Base-by-base conservation (phyloP, 2,888 invertebrate genomes). In the Julus scandinavius region DNA sequence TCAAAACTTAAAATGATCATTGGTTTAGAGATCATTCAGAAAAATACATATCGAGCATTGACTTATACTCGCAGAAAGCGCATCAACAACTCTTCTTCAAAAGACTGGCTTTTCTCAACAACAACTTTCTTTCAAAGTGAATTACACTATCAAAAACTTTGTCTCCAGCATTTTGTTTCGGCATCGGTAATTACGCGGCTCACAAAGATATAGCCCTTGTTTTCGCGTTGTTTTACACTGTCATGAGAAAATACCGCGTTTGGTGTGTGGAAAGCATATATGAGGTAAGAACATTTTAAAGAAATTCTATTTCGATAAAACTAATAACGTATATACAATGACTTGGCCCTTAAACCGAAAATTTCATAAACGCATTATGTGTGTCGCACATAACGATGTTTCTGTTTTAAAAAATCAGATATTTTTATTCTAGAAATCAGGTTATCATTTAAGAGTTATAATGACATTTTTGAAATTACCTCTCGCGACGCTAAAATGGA, bases 1-100 rank as follows among this genome's bases (percentile, higher is more conserved):
- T 50, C 85, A 85, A 85, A 85, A 85, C 85, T 85, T 85, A 49
- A 85, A 85, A 85, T 85, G 85, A 85, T 85, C 85, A 85, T 85
- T 85, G 85, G 49, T 85, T 45, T 50, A 85, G 85, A 85, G 85
- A 85, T 45, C 85, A 85, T 85, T 85, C 45, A 85, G 20, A 85
- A 45, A 49, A 45, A 85, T 85, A 85, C 80, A 80, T 80, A 80
- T 80, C 80, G 38, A 80, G 38, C 80, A 80, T 80, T 80, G 80
- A 80, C 80, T 80, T 38, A 80, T 80, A 80, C 38, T 80, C 80
- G 38, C 13, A 40, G 80, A 80, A 80, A 38, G 80, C 80, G 80
- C 80, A 72, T 72, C 72, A 11, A 72, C 72, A 29, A 29, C 29
- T 72, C 29, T 38, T 80, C 15, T 80, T 13, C 80, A 80, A 80